Evolutionary conservation across 2,113 vertebrate species (phyloP).

Genomic region (Crotalus helleri): DNA sequence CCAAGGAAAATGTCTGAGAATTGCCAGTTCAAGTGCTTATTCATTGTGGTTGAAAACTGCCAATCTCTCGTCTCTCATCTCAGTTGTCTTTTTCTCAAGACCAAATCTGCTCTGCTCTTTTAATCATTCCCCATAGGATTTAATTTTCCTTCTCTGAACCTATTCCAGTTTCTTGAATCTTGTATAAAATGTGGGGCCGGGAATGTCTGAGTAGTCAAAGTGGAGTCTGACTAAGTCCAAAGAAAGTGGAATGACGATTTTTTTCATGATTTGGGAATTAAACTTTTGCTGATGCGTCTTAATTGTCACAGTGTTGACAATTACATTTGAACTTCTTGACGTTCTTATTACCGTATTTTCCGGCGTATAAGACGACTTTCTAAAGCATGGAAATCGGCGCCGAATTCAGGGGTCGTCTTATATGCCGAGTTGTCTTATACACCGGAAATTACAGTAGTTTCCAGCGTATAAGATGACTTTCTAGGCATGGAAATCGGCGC

Average conservation of each 20-base stretch:
- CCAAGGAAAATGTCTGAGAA: not conserved
- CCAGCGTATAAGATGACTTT: no score
- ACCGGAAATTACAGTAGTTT: no score
- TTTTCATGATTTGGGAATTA: not conserved
- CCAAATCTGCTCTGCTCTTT: not conserved
- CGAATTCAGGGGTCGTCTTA: no score
- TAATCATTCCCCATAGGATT: not conserved
- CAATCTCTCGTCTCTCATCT: not conserved
- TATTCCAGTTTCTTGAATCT: not conserved
- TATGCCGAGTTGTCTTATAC: no score
- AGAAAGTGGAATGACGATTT: not conserved
- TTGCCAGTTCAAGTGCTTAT: not conserved
- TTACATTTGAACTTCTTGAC: not conserved
- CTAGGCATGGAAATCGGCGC: no score
- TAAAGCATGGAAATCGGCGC: no score
- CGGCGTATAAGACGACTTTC: no score
- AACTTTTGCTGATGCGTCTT: not conserved
- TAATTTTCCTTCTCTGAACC: not conserved
- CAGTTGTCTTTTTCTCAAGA: not conserved
- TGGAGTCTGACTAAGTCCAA: not conserved
- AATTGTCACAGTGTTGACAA: not conserved
- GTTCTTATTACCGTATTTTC: not conserved
- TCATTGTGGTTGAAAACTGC: not conserved
- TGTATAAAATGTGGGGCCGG: not conserved
- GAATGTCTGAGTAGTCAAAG: not conserved